Percentiles rank a stretch among this genome's conserved stretches.
Evolutionary conservation across 2,113 vertebrate genomes (phyloP).

Genomic region (Carlito syrichta): DNA sequence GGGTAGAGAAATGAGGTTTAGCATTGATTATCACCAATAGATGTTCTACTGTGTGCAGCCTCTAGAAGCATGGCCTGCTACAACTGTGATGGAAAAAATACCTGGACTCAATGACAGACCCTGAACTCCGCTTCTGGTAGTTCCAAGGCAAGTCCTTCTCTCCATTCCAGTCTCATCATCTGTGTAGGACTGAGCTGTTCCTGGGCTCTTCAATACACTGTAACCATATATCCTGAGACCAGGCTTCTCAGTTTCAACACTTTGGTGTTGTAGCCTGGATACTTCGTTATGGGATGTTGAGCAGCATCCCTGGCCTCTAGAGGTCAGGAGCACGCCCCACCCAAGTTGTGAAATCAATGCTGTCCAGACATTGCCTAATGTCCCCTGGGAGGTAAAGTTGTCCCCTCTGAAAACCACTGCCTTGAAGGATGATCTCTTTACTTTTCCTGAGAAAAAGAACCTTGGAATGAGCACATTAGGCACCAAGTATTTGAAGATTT

Average conservation of each 20-base stretch:
- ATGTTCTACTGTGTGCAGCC: neutral
- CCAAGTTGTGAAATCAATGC: neutral
- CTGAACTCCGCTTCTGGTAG: neutral
- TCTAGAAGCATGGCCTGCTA: neutral
- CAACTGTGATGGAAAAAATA: accelerated
- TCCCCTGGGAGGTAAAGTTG: neutral
- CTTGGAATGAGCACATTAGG: neutral
- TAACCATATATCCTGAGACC: neutral
- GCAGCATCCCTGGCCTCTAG: neutral
- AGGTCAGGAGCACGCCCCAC: neutral
- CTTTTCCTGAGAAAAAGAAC: neutral
- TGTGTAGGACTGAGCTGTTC: neutral
- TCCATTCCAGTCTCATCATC: neutral
- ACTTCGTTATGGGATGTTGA: accelerated
- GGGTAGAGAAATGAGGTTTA: neutral
- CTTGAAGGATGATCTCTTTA: neutral
- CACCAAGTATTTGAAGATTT: neutral
- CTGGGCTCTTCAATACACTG: too few species aligned
- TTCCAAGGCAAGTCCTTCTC: neutral
- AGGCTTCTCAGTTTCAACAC: neutral
- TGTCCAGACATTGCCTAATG: neutral
- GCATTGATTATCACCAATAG: too few species aligned
- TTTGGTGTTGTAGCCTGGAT: accelerated
- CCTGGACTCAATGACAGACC: too few species aligned
- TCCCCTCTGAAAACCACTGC: neutral